These are phyloP conservation scores for Cygnus atratus DNA, from an alignment of 2,113 vertebrate species.

Conservation along the genomic window DNA sequence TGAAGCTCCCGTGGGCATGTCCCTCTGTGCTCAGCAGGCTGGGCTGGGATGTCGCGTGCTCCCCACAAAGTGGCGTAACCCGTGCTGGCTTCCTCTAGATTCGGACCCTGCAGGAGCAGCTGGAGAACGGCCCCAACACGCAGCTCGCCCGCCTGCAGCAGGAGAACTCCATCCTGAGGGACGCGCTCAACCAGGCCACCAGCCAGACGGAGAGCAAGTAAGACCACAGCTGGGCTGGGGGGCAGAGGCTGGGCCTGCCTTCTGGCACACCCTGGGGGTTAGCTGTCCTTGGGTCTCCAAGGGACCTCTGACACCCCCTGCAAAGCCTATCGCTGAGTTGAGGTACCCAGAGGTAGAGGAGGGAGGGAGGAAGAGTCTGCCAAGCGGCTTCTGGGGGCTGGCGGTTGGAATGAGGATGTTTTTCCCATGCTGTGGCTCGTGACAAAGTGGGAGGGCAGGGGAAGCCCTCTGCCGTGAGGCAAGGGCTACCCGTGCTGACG, in stretches of 20 bases:
- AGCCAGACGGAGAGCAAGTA: constrained; percentile 96
- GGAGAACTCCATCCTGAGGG: constrained; percentile 94
- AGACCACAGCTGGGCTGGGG: neutral
- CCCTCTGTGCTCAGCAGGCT: neutral
- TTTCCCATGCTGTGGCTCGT: neutral
- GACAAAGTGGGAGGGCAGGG: neutral
- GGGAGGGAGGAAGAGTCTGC: neutral
- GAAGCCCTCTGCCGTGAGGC: neutral
- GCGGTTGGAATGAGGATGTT: neutral
- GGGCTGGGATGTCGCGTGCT: neutral
- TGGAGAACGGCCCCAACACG: constrained; percentile 91
- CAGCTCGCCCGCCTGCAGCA: constrained; percentile 91
- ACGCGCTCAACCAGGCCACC: constrained; percentile 93
- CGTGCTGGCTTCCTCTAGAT: constrained; percentile 75
- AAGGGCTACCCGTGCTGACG: neutral
- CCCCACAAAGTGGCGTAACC: neutral
- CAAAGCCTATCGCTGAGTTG: neutral
- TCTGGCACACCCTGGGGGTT: neutral
- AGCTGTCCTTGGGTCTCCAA: neutral
- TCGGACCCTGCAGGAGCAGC: constrained; percentile 88
- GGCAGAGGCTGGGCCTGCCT: neutral
- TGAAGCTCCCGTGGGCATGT: neutral
- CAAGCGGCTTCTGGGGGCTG: neutral
- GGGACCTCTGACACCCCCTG: neutral
- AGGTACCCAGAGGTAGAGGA: neutral